Conservation (phyloP, 2,888 invertebrate genomes). For the Torymus tubicola region DNA sequence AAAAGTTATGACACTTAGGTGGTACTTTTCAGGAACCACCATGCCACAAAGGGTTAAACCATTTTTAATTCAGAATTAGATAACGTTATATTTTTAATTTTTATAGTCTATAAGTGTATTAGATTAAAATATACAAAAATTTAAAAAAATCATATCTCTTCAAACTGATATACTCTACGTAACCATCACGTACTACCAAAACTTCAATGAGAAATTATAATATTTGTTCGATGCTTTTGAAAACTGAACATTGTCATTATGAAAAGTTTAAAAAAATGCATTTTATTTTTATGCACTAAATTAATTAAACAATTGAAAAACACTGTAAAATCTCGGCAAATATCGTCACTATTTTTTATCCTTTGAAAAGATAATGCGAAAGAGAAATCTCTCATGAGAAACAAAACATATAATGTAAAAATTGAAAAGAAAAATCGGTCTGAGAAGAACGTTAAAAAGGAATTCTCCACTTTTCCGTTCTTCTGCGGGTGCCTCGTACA, state of each 20-base stretch:
- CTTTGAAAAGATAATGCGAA: neutral
- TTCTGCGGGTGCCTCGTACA: neutral
- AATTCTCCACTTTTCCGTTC: constrained; percentile 3
- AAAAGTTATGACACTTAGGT: too few relatives aligned
- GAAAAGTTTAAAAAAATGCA: constrained; percentile 1
- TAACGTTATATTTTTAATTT: constrained; percentile 15
- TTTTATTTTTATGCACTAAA: neutral
- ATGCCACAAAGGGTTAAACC: too few relatives aligned
- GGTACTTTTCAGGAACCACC: too few relatives aligned
- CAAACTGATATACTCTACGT: neutral
- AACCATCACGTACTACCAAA: neutral
- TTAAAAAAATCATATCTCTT: neutral
- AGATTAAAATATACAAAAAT: constrained; percentile 3
- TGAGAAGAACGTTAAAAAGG: neutral
- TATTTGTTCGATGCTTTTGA: neutral
- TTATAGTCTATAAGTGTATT: neutral
- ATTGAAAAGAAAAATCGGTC: constrained; percentile 18
- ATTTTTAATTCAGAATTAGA: constrained; percentile 11
- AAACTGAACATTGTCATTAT: neutral
- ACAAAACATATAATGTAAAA: constrained; percentile 16
- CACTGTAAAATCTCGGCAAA: neutral
- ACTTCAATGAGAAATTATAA: neutral
- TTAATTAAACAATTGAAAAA: constrained; percentile 4
- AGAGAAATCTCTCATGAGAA: neutral
- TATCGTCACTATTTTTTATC: too few relatives aligned